A percentile compares a stretch with the other conserved stretches of the same genome.
These are phyloP conservation scores for Anableps anableps DNA, from an alignment of 2,797 vertebrate genomes.

Conservation along the genomic window DNA sequence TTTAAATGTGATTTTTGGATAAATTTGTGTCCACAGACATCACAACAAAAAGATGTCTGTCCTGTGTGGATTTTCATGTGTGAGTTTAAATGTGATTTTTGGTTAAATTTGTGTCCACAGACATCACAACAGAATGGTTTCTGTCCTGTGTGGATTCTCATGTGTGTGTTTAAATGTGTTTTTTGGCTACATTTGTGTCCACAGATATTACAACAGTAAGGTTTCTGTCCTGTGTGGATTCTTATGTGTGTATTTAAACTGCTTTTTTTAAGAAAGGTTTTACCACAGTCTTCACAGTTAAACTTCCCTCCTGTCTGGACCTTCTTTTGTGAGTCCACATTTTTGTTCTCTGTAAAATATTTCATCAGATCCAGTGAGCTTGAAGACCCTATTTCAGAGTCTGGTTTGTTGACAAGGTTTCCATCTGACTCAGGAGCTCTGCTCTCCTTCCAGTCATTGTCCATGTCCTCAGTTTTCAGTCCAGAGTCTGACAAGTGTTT, in stretches of 20 bases:
- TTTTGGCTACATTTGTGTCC: no score
- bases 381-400: background rate
- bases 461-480: background rate
- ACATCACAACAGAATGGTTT: no score
- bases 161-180: no score
- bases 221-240: background rate
- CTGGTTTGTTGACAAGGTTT: background rate
- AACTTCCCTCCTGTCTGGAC: background rate
- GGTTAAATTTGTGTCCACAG: no score
- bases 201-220: background rate
- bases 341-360: background rate
- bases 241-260: background rate
- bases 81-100: no score
- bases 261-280: background rate
- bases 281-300: background rate
- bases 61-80: no score
- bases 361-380: background rate
- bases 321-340: background rate
- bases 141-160: no score
- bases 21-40: no score
- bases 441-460: no score
- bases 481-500: background rate
- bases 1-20: no score
- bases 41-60: no score
- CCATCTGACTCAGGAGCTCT: background rate